Evolutionary conservation across 2,113 vertebrate species (phyloP).

Genomic region (Erpornis zantholeuca): DNA sequence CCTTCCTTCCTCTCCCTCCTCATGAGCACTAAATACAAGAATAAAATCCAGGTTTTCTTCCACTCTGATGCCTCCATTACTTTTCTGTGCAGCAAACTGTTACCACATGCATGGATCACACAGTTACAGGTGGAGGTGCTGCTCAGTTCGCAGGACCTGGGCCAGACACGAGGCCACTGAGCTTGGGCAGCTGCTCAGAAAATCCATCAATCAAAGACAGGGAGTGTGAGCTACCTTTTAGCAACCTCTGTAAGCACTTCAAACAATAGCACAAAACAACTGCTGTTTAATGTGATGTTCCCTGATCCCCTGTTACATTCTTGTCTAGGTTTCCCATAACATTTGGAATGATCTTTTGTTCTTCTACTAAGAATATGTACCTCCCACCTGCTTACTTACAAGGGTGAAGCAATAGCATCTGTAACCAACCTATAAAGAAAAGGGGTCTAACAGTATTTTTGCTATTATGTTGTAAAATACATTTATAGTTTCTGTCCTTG

Average conservation of each 20-base stretch:
- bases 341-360: not conserved
- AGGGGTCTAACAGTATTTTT: not conserved
- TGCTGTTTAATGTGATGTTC: not conserved
- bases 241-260: not conserved
- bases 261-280: not conserved
- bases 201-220: accelerated
- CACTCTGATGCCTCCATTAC: not conserved
- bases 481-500: not conserved
- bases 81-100: not conserved
- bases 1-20: not conserved
- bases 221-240: accelerated
- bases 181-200: not conserved
- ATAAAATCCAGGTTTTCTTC: not conserved
- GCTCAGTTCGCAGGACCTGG: not conserved
- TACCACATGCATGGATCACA: accelerated
- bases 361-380: not conserved
- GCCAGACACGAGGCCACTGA: not conserved
- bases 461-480: not conserved
- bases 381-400: not conserved
- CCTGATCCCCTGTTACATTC: not conserved
- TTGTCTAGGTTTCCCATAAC: not conserved
- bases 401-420: not conserved
- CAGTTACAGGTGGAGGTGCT: not conserved
- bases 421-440: not conserved
- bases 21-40: not conserved